These are phyloP conservation scores for Eumeta japonica DNA, from an alignment of 1,140 invertebrate species.

Conservation along the genomic window DNA sequence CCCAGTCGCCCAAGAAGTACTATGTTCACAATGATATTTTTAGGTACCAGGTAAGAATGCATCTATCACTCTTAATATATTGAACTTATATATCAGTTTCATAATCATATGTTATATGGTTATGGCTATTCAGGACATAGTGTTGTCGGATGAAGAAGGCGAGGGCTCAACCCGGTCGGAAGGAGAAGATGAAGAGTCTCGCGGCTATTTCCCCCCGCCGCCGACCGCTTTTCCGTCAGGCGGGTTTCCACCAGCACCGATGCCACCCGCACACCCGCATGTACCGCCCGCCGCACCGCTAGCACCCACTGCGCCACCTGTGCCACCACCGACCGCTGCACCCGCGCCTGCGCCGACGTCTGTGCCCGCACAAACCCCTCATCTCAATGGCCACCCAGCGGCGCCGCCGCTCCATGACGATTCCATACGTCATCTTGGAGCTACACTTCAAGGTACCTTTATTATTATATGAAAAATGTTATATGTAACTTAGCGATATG, in stretches of 20 bases:
- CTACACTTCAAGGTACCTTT: constrained; percentile 35
- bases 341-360: constrained; percentile 34
- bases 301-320: constrained; percentile 27
- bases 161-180: constrained; percentile 56
- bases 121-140: constrained; percentile 61
- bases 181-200: constrained; percentile 63
- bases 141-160: constrained; percentile 76
- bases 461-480: background rate
- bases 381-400: constrained; percentile 49
- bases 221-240: constrained; percentile 17
- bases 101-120: background rate
- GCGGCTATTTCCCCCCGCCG: constrained; percentile 34
- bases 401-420: constrained; percentile 33
- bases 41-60: constrained; percentile 78
- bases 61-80: constrained; percentile 1
- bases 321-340: constrained; percentile 25
- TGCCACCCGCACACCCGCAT: background rate
- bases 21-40: constrained; percentile 99
- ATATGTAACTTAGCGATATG: constrained; percentile 1
- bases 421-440: constrained; percentile 29
- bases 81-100: background rate
- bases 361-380: constrained; percentile 31
- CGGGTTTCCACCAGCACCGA: background rate
- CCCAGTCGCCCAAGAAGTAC: constrained; percentile 93
- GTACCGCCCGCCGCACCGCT: constrained; percentile 11